phyloP scores from a whole-genome alignment of 1,140 invertebrate genomes.

The Drosophila mayri region DNA sequence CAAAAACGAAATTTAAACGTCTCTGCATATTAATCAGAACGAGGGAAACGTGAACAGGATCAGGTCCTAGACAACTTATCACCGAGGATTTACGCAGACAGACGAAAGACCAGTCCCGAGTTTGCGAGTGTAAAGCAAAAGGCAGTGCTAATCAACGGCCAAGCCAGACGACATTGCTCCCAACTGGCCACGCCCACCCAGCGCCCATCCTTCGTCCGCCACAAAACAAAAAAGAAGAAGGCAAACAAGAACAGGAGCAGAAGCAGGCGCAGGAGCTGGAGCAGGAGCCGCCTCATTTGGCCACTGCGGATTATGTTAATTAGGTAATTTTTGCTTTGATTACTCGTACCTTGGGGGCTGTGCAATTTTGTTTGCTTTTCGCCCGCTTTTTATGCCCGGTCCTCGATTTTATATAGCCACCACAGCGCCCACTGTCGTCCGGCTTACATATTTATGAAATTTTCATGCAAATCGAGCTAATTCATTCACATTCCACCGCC shows the following conservation, averaged over 20 bases:
- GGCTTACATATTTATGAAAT: conserved; percentile 82
- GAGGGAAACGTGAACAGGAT: conserved; percentile 25
- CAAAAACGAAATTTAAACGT: conserved; percentile 79
- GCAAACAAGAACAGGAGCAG: not conserved
- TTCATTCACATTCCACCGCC: conserved; percentile 68
- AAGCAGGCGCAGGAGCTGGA: conserved; percentile 2
- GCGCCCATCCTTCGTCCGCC: conserved; percentile 8
- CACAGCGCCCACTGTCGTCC: conserved; percentile 35
- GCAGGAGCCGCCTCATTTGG: conserved; percentile 72
- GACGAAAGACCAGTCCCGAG: conserved; percentile 12
- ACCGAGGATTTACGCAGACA: conserved; percentile 63
- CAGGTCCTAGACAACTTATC: conserved; percentile 74
- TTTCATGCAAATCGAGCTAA: conserved; percentile 78
- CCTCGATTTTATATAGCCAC: conserved; percentile 1
- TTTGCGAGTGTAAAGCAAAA: conserved; percentile 31
- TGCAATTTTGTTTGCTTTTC: conserved; percentile 57
- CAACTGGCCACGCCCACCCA: conserved; percentile 26
- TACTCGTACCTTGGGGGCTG: conserved; percentile 68
- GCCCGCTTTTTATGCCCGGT: conserved; percentile 17
- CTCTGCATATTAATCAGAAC: conserved; percentile 78
- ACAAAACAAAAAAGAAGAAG: not conserved
- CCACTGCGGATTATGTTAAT: conserved; percentile 84
- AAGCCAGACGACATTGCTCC: conserved; percentile 33
- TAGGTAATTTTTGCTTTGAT: conserved; percentile 84
- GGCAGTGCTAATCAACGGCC: conserved; percentile 70